Evolutionary conservation across 2,888 invertebrate genomes (phyloP), one percentile per base, ranked within the genome.

Genomic region (Lordiphosa fenestrarum): DNA sequence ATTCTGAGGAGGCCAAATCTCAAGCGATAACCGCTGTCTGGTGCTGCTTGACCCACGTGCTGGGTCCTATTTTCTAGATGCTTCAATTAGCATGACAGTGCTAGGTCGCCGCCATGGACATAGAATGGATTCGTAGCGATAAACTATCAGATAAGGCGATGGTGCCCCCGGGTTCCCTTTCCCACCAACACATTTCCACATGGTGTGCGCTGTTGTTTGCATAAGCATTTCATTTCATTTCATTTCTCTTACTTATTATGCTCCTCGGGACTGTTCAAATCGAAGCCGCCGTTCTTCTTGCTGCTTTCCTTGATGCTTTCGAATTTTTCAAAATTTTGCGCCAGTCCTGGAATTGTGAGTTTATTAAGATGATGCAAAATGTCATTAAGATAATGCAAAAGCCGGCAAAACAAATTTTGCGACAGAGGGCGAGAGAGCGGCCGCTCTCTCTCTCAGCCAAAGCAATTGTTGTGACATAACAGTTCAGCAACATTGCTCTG

Each of bases 301-400:
- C 92, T 92, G 71, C 93, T 91, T 85, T 94, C 93, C 86, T 94
- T 93, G 59, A 94, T 92, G 86, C 92, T 93, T 81, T 94, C 94
- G 83, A 95, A 91, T 88, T 94, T 92, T 89, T 95, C 95, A 87
- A 95, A 92, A 90, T 95, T 95, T 90, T 95, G 95, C 84, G 94
- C 91, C 82, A 95, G 92, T 83, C 95, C 95, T 95, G 77, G 40
- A 37, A 21, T 10, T 3, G n/a, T n/a, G n/a, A 21, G 39, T 9
- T 5, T 42, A 38, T 36, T 23, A 44, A 30, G 30, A 50, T 55
- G 40, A 53, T 50, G 54, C 55, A 46, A 57, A 53, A 59, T 46
- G 47, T 59, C 44, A 52, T 39, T 40, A 33, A 12, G 33, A 40
- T 47, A 53, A 54, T 48, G 23, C 62, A 64, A 67, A 62, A 56